These are phyloP conservation scores for Phoebastria nigripes DNA, from an alignment of 2,797 vertebrate genomes.

Conservation along the genomic window DNA sequence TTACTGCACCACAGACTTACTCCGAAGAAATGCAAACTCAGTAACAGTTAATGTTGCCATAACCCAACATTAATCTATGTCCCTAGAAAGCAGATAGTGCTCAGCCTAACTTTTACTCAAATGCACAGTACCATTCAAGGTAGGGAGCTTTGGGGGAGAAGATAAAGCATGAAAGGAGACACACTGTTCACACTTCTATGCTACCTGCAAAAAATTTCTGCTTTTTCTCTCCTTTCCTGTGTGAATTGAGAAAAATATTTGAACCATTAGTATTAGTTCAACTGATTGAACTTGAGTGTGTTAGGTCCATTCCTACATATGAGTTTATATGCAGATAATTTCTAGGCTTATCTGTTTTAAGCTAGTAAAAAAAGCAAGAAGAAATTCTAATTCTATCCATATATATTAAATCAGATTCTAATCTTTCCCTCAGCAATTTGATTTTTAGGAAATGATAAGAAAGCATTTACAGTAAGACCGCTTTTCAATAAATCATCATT, in stretches of 20 bases:
- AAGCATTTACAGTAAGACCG: conserved; percentile 1
- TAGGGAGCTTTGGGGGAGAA: neutral
- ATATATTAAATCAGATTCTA: neutral
- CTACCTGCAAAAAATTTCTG: neutral
- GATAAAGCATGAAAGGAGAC: neutral
- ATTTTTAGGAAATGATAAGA: conserved; percentile 37
- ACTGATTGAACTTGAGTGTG: neutral
- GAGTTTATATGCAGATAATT: neutral
- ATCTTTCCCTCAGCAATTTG: conserved; percentile 14
- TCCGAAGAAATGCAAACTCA: neutral
- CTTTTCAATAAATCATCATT: conserved; percentile 64
- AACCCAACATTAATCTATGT: neutral
- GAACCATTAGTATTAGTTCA: neutral
- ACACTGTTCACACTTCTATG: neutral
- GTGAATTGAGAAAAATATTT: neutral
- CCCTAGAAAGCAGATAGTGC: neutral
- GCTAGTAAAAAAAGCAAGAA: neutral
- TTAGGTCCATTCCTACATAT: neutral
- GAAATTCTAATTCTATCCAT: neutral
- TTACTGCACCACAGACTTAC: fast-evolving
- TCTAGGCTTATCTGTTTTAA: neutral
- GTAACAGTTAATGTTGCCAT: neutral
- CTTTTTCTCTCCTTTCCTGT: neutral
- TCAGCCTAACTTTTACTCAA: neutral
- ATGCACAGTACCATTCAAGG: neutral